Evolutionary conservation across 2,113 vertebrate species (phyloP), one percentile per base, ranked within the genome.

Genomic region (Dicerorhinus sumatrensis): DNA sequence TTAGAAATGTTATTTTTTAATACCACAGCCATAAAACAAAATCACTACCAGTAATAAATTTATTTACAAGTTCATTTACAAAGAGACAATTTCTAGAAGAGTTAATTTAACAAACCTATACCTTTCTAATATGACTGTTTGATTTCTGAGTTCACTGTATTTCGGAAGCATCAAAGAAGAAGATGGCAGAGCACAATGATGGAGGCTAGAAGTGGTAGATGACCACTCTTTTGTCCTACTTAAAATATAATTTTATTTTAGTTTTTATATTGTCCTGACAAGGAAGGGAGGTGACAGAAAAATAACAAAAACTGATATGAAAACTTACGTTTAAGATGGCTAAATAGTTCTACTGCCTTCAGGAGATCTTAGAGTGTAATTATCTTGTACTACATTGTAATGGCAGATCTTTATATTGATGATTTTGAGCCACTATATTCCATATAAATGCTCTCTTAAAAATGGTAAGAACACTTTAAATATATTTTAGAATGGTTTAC

Each of bases 261-360:
- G 29, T 85, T 93, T 96, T 96, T 73, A 73, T 67, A 33, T 58
- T 62, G 21, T 94, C 67, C 62, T 89, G 62, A 95, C n/a, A 93
- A 65, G 27, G 90, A n/a, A 92, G 29, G 46, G 39, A 63, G 10
- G 51, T 83, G 75, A 58, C 23, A 70, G 70, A 77, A 89, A 79
- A 80, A 87, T 7, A 89, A 65, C 31, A 75, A 48, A 94, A 67
- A 23, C 42, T 93, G 60, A 89, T 51, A 72, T 8, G 31, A 60
- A 65, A 62, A 81, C 27, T 42, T 63, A 69, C 86, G 69, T 77
- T 95, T 48, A 80, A 63, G 65, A 39, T 46, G 23, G 27, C 31
- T 65, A 83, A 79, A 79, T 60, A 75, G 46, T 87, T 86, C 67
- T 56, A 20, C 3, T 27, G 29, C 36, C 9, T 83, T 96, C 21